Base-by-base conservation (phyloP, 2,797 vertebrate species). In the Anguilla marmorata region DNA sequence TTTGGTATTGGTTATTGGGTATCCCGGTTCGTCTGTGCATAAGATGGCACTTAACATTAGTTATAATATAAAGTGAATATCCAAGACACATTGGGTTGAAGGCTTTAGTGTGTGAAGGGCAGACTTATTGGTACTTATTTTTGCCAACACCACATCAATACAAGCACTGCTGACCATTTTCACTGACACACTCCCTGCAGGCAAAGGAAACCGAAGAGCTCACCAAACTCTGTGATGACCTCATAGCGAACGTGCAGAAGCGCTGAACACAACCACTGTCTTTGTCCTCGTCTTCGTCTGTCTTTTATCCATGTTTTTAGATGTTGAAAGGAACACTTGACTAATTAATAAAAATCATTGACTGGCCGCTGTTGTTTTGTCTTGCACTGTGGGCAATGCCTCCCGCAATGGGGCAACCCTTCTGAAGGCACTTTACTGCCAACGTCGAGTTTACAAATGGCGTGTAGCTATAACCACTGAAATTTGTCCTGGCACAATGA, bases 181-280 rank as follows among this genome's bases (percentile, higher is more conserved):
- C 7, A 50, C 19, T 21, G 0, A 33, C 48, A 7, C 8, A 89
- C 87, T 19, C 84, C 87, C 83, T 72, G 88, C 93, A 99, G 99
- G 92, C 92, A 19, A 99, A 97, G 89, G 98, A 99, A 92, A 97
- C 94, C 0, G 97, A 98, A 0, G 98, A 98, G 69, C 95, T 99
- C 89, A 98, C 96, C 0, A 97, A 97, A 91, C 97, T 99, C 86
- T 99, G 98, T 88, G 98, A 99, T 45, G 98, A 99, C 80, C 96
- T 99, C 56, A 99, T 99, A 86, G 93, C 93, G 19, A 99, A 98
- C 69, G 96, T 96, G 7, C 94, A 96, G 88, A 96, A 93, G 89
- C 93, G 93, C 54, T 96, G 90, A 94, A 54, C 12, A 24, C 24
- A n/a, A 11, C 41, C 24, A 8, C 30, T 27, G 50, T 74, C 56